Conservation (phyloP, 2,113 vertebrate genomes). For the Brachionichthys hirsutus region DNA sequence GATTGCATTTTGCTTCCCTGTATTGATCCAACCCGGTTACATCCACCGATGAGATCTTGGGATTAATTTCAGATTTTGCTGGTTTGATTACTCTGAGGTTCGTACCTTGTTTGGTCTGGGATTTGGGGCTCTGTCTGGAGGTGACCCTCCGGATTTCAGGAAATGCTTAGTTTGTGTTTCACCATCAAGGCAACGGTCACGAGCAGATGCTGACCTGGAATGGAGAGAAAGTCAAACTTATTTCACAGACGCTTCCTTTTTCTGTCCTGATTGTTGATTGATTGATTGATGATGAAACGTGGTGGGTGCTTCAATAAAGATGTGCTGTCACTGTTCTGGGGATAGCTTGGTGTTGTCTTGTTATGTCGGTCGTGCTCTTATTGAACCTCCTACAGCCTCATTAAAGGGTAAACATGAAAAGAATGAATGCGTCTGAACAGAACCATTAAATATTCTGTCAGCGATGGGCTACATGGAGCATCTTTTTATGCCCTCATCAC, state of each 20-base stretch:
- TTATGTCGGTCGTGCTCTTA: constrained; percentile 56
- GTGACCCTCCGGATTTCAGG: constrained; percentile 28
- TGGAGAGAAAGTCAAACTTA: constrained; percentile 18
- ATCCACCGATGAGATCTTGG: constrained; percentile 38
- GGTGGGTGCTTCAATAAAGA: constrained; percentile 61
- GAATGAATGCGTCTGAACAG: constrained; percentile 41
- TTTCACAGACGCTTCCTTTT: constrained; percentile 15
- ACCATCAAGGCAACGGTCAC: constrained; percentile 24
- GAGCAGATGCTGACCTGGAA: constrained; percentile 32
- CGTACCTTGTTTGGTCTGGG: constrained; percentile 36
- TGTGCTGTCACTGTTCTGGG: constrained; percentile 34
- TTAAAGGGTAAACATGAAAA: constrained; percentile 64
- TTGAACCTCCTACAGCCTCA: constrained; percentile 48
- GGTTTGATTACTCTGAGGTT: constrained; percentile 24
- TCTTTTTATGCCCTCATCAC: constrained; percentile 34
- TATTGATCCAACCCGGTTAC: constrained; percentile 42
- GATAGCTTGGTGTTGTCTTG: constrained; percentile 34
- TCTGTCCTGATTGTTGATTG: constrained; percentile 25
- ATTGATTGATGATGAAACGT: constrained; percentile 51
- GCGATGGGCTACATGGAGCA: constrained; percentile 20
- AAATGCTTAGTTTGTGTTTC: constrained; percentile 34
- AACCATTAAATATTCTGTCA: constrained; percentile 53
- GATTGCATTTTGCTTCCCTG: constrained; percentile 44
- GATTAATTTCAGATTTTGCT: constrained; percentile 54
- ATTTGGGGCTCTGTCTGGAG: constrained; percentile 21